Percentiles rank a stretch among this genome's conserved stretches.
Evolutionary conservation across 2,797 vertebrate genomes (phyloP).

Genomic region (Cryptoblepharus egeriae): DNA sequence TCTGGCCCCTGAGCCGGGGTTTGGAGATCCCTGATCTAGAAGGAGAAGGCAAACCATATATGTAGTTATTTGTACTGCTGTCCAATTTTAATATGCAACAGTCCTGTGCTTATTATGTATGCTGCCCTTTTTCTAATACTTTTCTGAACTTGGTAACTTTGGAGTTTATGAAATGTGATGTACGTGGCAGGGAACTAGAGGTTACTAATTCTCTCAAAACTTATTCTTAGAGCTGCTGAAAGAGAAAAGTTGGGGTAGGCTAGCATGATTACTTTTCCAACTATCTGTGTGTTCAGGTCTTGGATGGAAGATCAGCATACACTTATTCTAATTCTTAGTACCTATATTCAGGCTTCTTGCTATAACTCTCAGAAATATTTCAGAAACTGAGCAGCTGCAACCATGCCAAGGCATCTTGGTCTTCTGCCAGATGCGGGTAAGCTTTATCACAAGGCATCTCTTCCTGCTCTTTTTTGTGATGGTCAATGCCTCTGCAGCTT

Average conservation of each 20-base stretch:
- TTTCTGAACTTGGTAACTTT: neutral
- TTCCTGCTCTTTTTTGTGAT: neutral
- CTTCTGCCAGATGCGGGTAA: neutral
- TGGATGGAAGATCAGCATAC: neutral
- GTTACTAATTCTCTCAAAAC: neutral
- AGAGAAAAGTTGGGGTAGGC: neutral
- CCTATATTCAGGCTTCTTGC: neutral
- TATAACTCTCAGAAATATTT: neutral
- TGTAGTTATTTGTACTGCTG: neutral
- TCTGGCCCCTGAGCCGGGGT: no score
- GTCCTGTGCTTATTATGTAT: neutral
- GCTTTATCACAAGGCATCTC: slow-evolving; percentile 9
- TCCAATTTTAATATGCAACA: neutral
- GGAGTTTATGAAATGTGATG: neutral
- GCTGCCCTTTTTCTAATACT: neutral
- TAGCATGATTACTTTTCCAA: neutral
- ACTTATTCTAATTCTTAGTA: neutral
- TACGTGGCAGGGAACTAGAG: neutral
- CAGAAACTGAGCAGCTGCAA: neutral
- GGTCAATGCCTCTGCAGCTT: neutral
- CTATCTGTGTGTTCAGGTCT: neutral
- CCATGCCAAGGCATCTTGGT: neutral
- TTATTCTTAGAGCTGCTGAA: neutral
- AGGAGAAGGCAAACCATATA: neutral
- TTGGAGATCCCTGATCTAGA: no score